These are phyloP conservation scores for Bufo bufo DNA, from an alignment of 2,113 vertebrate species.

Conservation along the genomic window DNA sequence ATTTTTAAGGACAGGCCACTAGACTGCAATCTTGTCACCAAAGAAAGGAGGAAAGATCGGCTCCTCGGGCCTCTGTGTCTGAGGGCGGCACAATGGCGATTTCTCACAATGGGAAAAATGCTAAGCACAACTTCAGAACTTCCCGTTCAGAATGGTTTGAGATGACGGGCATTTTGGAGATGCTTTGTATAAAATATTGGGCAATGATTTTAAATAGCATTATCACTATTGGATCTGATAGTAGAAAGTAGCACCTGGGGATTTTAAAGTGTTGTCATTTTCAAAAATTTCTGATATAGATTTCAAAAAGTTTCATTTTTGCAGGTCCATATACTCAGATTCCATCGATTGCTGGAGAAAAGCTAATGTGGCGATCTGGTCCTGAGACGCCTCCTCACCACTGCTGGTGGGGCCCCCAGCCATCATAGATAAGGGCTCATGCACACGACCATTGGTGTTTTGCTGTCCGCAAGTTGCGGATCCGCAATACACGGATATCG, in stretches of 20 bases:
- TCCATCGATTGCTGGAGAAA: neutral
- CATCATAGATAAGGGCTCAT: too few relatives aligned
- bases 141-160: neutral
- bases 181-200: neutral
- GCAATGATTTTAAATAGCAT: neutral
- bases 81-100: neutral
- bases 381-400: too few relatives aligned
- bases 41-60: neutral
- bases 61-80: neutral
- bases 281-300: neutral
- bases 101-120: neutral
- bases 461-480: too few relatives aligned
- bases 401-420: too few relatives aligned
- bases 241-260: neutral
- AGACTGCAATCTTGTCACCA: neutral
- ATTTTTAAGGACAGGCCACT: slow-evolving; percentile 36
- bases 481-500: too few relatives aligned
- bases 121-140: neutral
- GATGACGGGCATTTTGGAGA: neutral
- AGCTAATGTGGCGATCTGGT: too few relatives aligned
- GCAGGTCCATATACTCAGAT: neutral
- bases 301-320: too few relatives aligned
- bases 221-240: neutral
- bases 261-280: neutral
- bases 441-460: too few relatives aligned